Base-by-base conservation (phyloP, 2,113 vertebrate genomes). In the Carassius auratus region DNA sequence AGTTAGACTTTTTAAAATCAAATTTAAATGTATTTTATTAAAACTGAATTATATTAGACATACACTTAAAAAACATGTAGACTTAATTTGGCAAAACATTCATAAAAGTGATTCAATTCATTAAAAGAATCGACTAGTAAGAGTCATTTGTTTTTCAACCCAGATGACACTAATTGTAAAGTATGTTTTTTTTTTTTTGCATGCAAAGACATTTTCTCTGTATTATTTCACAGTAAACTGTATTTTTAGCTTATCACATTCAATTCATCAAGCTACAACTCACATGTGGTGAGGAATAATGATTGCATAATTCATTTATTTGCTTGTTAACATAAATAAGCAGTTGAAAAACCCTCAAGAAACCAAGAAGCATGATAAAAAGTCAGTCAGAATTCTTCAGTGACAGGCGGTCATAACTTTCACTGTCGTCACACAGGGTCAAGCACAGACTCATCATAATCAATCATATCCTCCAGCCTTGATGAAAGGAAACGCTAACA, bases 401-500 rank as follows among this genome's bases (percentile, higher is more conserved):
- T 50, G 17, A 69, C 62, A 55, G 52, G 45, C 42, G 33, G 30
- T 82, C 80, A 82, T 69, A 82, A 66, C 23, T 81, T 48, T 55
- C 64, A 83, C 17, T 36, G 5, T 17, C 23, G 15, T 52, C 52
- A 15, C 55, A 66, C 59, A 62, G 23, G 74, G n/a, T 76, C 83
- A 76, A 30, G 45, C 73, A 45, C 33, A 84, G 57, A 62, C 52
- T 81, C 61, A 50, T 3, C 19, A 50, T 71, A 83, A 69, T 83
- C 66, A 30, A 83, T 83, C 30, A 83, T 82, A 82, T 69, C 8
- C 21, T 52, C 26, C 17, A 83, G 81, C 19, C 66, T 83, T 48
- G 30, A 83, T 83, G 81, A 83, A 69, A 81, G 26, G 80, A 68
- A 82, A 82, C 19, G 48, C 30, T 55, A 82, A 82, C 80, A 82